phyloP scores from a whole-genome alignment of 2,113 vertebrate genomes.

The Jaculus jaculus region DNA sequence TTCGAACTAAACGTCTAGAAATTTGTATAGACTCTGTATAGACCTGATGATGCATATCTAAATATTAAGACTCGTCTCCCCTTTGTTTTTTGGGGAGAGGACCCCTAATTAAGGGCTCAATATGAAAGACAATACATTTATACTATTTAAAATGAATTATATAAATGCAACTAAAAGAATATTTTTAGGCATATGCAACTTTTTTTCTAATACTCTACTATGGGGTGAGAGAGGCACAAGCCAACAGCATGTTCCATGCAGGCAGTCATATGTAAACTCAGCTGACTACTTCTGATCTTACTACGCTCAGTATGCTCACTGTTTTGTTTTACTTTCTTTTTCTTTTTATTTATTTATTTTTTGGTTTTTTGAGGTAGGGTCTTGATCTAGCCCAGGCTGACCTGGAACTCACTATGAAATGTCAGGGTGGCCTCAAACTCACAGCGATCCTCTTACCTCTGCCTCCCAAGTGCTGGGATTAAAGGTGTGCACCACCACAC shows the following conservation, averaged over 20 bases:
- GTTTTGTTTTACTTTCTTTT: no score
- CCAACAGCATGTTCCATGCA: rapidly evolving
- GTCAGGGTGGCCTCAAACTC: no score
- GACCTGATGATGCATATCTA: background rate
- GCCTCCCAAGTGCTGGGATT: no score
- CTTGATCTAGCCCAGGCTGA: no score
- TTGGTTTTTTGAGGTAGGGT: no score
- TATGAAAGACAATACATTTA: background rate
- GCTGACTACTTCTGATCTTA: background rate
- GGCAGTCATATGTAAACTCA: background rate
- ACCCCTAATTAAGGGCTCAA: background rate
- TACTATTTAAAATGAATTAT: background rate
- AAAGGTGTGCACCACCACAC: no score
- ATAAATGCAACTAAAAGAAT: background rate
- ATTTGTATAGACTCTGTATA: background rate
- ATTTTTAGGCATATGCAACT: background rate
- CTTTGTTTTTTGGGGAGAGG: background rate
- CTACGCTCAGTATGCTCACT: background rate
- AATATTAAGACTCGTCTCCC: background rate
- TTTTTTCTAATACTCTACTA: background rate
- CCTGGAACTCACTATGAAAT: no score
- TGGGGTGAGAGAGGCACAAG: background rate
- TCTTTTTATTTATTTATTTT: no score
- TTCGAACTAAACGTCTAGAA: background rate
- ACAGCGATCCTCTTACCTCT: no score